Evolutionary conservation across 2,888 invertebrate species (phyloP).

Genomic region (Lasioglossum morio): DNA sequence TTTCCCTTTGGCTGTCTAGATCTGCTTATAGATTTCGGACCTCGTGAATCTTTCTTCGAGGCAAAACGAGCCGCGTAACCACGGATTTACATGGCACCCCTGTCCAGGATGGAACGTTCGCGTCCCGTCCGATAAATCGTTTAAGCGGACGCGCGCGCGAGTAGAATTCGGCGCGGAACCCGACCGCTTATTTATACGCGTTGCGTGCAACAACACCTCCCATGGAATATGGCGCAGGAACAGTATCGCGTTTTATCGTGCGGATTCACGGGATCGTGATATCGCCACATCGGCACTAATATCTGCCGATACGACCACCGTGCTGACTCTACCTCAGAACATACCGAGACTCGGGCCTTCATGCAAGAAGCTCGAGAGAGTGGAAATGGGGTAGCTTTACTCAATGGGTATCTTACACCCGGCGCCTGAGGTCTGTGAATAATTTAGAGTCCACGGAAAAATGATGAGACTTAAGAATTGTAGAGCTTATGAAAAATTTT

Average conservation of each 20-base stretch:
- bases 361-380: not conserved
- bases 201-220: conserved; percentile 64
- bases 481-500: not conserved
- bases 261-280: conserved; percentile 66
- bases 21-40: not conserved
- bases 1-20: not conserved
- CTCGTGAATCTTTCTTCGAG: conserved; percentile 10
- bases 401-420: not conserved
- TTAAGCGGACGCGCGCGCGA: not conserved
- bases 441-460: not conserved
- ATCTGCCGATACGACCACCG: conserved; percentile 40
- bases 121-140: conserved; percentile 21
- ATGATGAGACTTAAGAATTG: not conserved
- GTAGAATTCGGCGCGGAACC: conserved; percentile 15
- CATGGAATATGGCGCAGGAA: conserved; percentile 29
- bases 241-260: conserved; percentile 63
- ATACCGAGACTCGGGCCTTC: not conserved
- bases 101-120: not conserved
- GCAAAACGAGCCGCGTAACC: not conserved
- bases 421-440: not conserved
- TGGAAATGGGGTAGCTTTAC: not conserved
- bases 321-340: not conserved
- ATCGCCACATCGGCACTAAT: conserved; percentile 56
- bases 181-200: conserved; percentile 57
- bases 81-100: not conserved